Base-by-base conservation (phyloP, 2,888 invertebrate species). In the Caenorhabditis imperialis region DNA sequence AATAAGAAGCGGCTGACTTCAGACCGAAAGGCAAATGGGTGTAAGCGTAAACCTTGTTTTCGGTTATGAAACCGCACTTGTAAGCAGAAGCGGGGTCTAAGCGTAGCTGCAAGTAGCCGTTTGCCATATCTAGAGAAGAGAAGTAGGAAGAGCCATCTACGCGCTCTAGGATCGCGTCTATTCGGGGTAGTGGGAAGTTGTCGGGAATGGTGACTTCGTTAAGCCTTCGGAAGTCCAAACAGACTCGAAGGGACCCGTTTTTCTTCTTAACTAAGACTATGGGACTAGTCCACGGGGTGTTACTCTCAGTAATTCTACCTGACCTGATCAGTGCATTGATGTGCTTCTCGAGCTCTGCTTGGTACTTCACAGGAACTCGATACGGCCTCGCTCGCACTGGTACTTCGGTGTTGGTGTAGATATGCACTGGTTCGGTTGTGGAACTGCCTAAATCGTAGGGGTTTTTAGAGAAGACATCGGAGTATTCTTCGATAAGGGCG, bases 241-340 rank as follows among this genome's bases (percentile, higher is more conserved):
- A 82, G 0, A 76, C 70, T 40, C 82, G 20, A 0, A 83, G 47
- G 0, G 57, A 45, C 2, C 82, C 82, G 50, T 78, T 78, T 37
- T 83, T 83, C 51, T 81, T 83, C 20, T 55, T 55, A 10, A 79
- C 75, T 10, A 78, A 25, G 0, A 78, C 77, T 1, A 71, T 35
- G 4, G 67, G 61, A 10, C 51, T 45, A 8, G 63, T 62, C 82
- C 82, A 82, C 4, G 79, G 81, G 3, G 82, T 81, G 54, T 82
- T 70, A 1, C 69, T 57, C 35, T 80, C 75, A 1, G 65, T 54
- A 33, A 82, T 62, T 1, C 71, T 27, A 7, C 75, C 78, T 0
- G 77, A 61, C 33, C 50, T 27, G 0, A 76, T 3, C 7, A 82
- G 62, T 1, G 62, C 20, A 12, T 82, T 62, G 4, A 82, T 78